Base-by-base conservation (phyloP, 2,113 vertebrate genomes). In the Gopherus evgoodei region DNA sequence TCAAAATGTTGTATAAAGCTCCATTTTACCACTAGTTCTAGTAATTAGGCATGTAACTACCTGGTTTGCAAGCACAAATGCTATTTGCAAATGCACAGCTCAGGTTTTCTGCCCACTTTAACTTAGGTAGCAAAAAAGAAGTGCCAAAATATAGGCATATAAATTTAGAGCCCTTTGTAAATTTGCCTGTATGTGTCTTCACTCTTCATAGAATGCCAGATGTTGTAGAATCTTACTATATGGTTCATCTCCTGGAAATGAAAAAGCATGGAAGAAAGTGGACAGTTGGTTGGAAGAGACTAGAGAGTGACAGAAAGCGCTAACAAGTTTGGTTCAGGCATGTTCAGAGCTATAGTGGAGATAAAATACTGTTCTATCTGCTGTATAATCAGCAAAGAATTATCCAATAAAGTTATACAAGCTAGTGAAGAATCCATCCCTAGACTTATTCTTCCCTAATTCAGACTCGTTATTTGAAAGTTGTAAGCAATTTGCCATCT, bases 191-290 rank as follows among this genome's bases (percentile, higher is more conserved):
- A 42, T 1, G 5, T 44, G 82, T 76, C 80, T 85, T 21, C 52
- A 69, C 35, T 1, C 13, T 2, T 1, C 1, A 2, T 8, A 21
- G 54, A 87, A 90, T 6, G 35, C 17, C 52, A 82, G 4, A 1
- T 27, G 29, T 50, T 89, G 65, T 38, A 10, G 35, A 72, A 72
- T 22, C 21, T 79, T 87, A n/a, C 21, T 83, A 72, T 38, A 38
- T 22, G n/a, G 19, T 16, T 69, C 62, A 72, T 22, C 19, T 72
- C 9, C 65, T 22, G n/a, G n/a, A 72, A 38, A 72, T 11, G n/a
- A 72, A 72, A 72, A 72, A n/a, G 35, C 35, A 69, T 14, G 35
- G 35, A 69, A 69, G 62, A 35, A 69, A 35, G 38, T 72, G 65
- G 65, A 38, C 38, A 72, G 19, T 22, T 72, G 65, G 65, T 38